Percentiles rank a stretch among this genome's conserved stretches.
Conservation (phyloP, 2,888 invertebrate genomes). For the Plemyria rubiginata region DNA sequence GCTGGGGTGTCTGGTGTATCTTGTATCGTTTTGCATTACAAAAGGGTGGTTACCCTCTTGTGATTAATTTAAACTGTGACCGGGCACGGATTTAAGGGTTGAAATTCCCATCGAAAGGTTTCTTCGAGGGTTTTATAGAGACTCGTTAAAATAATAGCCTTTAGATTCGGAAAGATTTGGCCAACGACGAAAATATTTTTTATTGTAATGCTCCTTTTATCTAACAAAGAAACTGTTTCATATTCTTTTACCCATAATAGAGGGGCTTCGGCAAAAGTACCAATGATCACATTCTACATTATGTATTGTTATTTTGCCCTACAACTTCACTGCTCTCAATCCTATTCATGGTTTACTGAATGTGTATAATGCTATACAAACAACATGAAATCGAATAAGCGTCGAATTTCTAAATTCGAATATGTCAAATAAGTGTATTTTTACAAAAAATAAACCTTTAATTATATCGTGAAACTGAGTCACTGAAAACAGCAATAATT, state of each 20-base stretch:
- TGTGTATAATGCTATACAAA: too few relatives aligned
- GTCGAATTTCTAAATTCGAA: too few relatives aligned
- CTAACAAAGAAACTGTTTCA: not conserved
- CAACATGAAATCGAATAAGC: too few relatives aligned
- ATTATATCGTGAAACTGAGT: not conserved
- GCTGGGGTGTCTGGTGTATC: conserved; percentile 14
- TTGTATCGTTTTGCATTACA: conserved; percentile 32
- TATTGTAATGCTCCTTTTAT: conserved; percentile 3
- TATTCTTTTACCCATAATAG: not conserved
- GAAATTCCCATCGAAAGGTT: conserved; percentile 18
- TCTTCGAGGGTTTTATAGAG: conserved; percentile 14
- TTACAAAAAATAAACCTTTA: not conserved
- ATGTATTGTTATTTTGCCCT: too few relatives aligned
- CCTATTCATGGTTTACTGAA: too few relatives aligned
- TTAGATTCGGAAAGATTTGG: conserved; percentile 9
- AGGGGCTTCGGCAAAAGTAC: not conserved
- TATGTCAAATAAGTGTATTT: not conserved
- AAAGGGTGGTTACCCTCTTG: conserved; percentile 30
- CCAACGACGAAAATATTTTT: not conserved
- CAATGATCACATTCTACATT: too few relatives aligned
- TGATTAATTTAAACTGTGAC: conserved; percentile 33
- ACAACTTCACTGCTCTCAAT: too few relatives aligned
- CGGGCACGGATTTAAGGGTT: conserved; percentile 22
- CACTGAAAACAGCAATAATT: conserved; percentile 3
- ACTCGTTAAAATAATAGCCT: conserved; percentile 19